Conservation (phyloP, 2,797 vertebrate genomes). For the Garrulus glandarius region DNA sequence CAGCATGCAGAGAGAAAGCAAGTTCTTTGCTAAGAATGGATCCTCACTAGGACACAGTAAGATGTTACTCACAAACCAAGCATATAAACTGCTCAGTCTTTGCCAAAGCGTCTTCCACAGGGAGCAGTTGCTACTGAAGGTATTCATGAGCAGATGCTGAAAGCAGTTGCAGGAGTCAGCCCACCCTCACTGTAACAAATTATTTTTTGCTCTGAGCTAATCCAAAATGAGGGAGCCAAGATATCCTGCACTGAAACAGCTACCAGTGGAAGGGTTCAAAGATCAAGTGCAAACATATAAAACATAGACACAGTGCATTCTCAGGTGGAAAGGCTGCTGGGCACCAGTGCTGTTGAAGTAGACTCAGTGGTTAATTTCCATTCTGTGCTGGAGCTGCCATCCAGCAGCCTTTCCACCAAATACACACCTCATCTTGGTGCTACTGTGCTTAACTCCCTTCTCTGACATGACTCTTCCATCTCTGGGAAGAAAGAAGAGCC, state of each 20-base stretch:
- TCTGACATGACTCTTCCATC: fast-evolving
- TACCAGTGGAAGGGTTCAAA: background rate
- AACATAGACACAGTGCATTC: fast-evolving
- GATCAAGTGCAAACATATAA: background rate
- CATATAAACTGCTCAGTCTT: background rate
- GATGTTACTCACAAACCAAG: background rate
- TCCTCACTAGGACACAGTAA: background rate
- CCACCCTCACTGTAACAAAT: background rate
- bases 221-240: background rate
- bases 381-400: background rate
- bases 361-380: background rate
- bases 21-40: background rate
- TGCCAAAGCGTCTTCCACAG: background rate
- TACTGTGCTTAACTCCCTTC: background rate
- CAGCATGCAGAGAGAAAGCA: background rate
- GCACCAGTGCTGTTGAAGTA: background rate
- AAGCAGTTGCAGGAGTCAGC: background rate
- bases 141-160: background rate
- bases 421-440: background rate
- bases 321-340: no score
- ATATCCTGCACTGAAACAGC: background rate
- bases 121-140: background rate
- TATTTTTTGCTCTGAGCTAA: background rate
- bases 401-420: background rate
- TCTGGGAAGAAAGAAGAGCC: background rate